Base-by-base conservation (phyloP, 2,888 invertebrate genomes). In the Encarsia formosa region DNA sequence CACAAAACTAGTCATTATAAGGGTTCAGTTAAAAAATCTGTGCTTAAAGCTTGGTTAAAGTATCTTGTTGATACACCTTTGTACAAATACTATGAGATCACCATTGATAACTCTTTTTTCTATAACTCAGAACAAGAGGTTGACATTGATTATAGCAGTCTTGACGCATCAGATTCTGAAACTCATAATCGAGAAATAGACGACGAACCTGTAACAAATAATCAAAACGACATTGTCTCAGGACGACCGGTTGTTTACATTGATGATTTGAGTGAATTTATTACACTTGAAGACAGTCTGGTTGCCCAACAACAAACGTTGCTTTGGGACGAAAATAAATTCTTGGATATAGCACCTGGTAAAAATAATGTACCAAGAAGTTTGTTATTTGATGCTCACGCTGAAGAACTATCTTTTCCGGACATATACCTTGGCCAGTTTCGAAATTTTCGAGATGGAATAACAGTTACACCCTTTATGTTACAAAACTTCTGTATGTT, bases 351-450 rank as follows among this genome's bases (percentile, higher is more conserved):
- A 16, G 59, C 58, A 29, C 61, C 59, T 1, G 59, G 57, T 9
- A 49, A 62, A 43, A 20, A 48, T 0, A 51, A 43, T 24, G 23
- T 51, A 13, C 57, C 61, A 1, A 39, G 38, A 3, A 61, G 56
- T 46, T 38, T 62, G 15, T 16, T 61, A 4, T 60, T 59, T 20
- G 60, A 62, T 56, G 61, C 60, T 54, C 68, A 74, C 65, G 70
- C 70, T 11, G 73, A 74, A 67, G 74, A 75, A 48, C 44, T 75
- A 16, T 72, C 73, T 3, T 61, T 59, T 54, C 61, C 59, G 11
- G 8, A 22, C 1, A 60, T 61, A 32, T 61, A 60, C 49, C 41
- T 56, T 5, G 58, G 60, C 15, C 35, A 60, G 37, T 46, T 54
- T 6, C 24, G 60, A 38, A 15, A 16, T 2, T 61, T 59, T 35